Base-by-base conservation (phyloP, 2,888 invertebrate species). In the Reticulitermes lucifugus region DNA sequence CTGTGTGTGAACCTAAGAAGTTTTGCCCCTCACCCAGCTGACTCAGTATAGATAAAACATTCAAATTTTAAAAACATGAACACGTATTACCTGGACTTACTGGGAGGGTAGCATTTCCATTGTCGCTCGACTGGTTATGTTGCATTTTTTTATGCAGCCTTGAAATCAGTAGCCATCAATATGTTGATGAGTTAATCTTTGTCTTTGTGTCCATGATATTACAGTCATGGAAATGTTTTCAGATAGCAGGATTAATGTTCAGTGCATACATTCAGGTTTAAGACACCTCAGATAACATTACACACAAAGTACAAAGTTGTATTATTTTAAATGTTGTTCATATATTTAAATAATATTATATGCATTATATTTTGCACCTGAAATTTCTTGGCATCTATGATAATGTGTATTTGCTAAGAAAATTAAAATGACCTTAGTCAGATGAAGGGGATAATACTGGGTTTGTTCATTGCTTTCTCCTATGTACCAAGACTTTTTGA, bases 291-390 rank as follows among this genome's bases (percentile, higher is more conserved):
- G 51, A 75, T 77, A 71, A 83, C 83, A 83, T 55, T 83, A 83
- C 75, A 60, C 80, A 59, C 60, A 80, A 83, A 83, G 83, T 83
- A 83, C 83, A 83, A 83, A 82, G 51, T 71, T 82, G 55, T 73
- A 83, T 83, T 83, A 77, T 75, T 81, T 83, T 83, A 73, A 83
- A 60, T 80, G 80, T 80, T 80, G 80, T 80, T 80, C 60, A 80
- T 14, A 80, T 80, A 80, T 80, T 80, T 80, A 60, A 80, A 60
- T 60, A 80, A 18, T 80, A 80, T 80, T 80, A 80, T 80, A 60
- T 80, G 60, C 59, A 80, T 35, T 80, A 60, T 60, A 80, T 80
- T 59, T 80, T 80, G 35, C 60, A 80, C 60, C 80, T 80, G 41
- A 60, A 60, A 60, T 60, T 22, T 80, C 80, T 55, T 80, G 80